These are phyloP conservation scores for Epinephelus moara DNA, from an alignment of 2,113 vertebrate genomes.

Conservation along the genomic window DNA sequence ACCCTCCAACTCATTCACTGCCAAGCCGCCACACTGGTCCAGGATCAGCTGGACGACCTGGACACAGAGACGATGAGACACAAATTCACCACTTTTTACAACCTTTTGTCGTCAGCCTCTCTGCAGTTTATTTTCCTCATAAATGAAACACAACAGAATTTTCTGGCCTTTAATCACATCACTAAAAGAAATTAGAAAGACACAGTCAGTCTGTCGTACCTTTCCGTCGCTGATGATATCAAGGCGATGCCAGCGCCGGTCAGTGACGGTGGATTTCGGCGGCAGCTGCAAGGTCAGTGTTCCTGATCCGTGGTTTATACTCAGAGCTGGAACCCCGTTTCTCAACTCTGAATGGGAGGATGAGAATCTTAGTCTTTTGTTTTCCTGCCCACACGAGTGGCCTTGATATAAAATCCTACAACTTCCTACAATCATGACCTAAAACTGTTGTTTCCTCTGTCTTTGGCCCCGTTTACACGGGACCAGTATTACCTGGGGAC, in stretches of 20 bases:
- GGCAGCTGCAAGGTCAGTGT: slow-evolving; percentile 87
- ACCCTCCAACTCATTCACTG: slow-evolving; percentile 72
- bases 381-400: background rate
- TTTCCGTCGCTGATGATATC: slow-evolving; percentile 89
- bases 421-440: too few species aligned
- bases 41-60: slow-evolving; percentile 90
- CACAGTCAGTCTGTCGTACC: slow-evolving; percentile 68
- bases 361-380: background rate
- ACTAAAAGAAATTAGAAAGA: too few species aligned
- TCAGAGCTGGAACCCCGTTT: slow-evolving; percentile 85
- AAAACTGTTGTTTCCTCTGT: too few species aligned
- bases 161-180: too few species aligned
- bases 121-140: too few species aligned
- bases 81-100: background rate
- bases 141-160: too few species aligned
- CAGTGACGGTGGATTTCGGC: slow-evolving; percentile 79
- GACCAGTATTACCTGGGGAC: too few species aligned
- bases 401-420: too few species aligned
- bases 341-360: slow-evolving; percentile 84
- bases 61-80: background rate
- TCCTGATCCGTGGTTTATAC: slow-evolving; percentile 88
- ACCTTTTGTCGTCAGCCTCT: too few species aligned
- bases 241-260: slow-evolving; percentile 91
- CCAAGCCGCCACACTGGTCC: slow-evolving; percentile 86
- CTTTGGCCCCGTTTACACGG: too few species aligned